Conservation (phyloP, 2,888 invertebrate genomes). For the Tetheella fluctuosa region DNA sequence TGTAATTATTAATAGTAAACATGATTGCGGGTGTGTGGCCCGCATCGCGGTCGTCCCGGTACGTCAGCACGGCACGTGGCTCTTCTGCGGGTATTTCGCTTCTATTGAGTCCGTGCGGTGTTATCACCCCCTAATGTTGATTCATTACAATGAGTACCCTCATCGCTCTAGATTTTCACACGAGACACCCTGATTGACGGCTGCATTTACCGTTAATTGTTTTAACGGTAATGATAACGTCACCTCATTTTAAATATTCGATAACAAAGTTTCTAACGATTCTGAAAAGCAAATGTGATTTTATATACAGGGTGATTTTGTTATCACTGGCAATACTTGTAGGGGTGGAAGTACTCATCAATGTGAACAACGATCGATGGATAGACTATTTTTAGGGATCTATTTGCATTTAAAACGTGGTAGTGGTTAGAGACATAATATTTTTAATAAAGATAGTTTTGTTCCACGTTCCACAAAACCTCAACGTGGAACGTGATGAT, state of each 20-base stretch:
- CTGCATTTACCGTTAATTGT: conserved; percentile 35
- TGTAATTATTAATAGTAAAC: conserved; percentile 5
- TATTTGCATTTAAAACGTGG: no score
- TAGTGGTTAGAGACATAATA: no score
- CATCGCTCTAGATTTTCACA: conserved; percentile 75
- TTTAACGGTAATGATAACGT: conserved; percentile 22
- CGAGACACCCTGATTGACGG: conserved; percentile 45
- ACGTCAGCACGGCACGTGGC: conserved; percentile 51
- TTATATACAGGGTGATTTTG: no score
- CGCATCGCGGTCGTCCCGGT: conserved; percentile 1
- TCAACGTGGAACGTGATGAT: no score
- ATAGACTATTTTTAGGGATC: neutral
- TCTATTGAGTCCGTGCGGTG: conserved; percentile 28
- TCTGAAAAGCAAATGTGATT: neutral
- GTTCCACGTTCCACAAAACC: no score
- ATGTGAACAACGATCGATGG: no score
- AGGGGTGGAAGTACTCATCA: no score
- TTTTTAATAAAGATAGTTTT: no score
- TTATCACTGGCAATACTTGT: no score
- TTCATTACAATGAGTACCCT: conserved; percentile 62
- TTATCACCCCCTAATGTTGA: conserved; percentile 63
- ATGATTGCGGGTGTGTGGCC: conserved; percentile 10
- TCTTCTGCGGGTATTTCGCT: conserved; percentile 26
- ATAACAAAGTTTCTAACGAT: conserved; percentile 9
- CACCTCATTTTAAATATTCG: conserved; percentile 8